phyloP scores from a whole-genome alignment of 1,140 invertebrate genomes.

The Nylanderia fulva region DNA sequence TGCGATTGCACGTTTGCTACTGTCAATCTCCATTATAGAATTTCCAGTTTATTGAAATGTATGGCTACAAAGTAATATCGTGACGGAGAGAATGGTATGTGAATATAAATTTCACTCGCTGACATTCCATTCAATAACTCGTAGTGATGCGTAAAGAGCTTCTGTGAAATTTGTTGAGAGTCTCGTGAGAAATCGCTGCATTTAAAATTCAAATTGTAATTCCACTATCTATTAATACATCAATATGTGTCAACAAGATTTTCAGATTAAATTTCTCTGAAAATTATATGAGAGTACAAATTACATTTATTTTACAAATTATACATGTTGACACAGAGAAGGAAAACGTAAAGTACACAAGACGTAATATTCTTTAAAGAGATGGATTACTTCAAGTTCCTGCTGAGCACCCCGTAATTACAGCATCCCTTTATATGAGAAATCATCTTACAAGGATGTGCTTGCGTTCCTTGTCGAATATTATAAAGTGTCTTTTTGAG shows the following conservation, averaged over 20 bases:
- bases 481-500: constrained; percentile 18
- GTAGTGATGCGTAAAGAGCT: not conserved
- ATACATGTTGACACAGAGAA: not conserved
- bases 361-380: not conserved
- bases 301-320: not conserved
- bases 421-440: constrained; percentile 13
- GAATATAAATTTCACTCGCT: constrained; percentile 14
- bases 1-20: constrained; percentile 60
- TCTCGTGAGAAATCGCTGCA: not conserved
- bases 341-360: not conserved
- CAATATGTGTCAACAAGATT: too few relatives aligned
- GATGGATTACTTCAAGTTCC: not conserved
- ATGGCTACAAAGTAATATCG: constrained; percentile 26
- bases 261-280: not conserved
- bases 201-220: not conserved
- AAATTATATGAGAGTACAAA: not conserved
- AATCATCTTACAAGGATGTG: constrained; percentile 25
- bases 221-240: not conserved
- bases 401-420: not conserved
- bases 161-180: not conserved
- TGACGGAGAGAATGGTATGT: not conserved
- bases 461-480: not conserved
- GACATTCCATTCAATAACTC: not conserved
- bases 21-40: constrained; percentile 66
- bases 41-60: constrained; percentile 53